These are phyloP conservation scores for Sitta europaea DNA, from an alignment of 2,113 vertebrate species.

Conservation along the genomic window DNA sequence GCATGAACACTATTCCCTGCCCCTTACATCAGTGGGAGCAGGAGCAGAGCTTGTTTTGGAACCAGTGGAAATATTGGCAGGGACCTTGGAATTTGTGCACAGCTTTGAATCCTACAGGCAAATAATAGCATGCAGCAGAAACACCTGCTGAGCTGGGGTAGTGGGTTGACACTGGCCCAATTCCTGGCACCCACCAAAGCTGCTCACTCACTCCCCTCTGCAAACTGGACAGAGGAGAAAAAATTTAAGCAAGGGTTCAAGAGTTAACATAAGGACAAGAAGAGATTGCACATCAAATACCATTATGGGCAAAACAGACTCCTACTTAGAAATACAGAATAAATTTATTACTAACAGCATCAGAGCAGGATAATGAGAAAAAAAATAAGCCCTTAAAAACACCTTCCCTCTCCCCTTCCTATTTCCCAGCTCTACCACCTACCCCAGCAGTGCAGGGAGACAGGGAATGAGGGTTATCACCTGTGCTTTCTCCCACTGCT, in stretches of 20 bases:
- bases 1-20: neutral
- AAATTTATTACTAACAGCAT: neutral
- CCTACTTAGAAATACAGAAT: neutral
- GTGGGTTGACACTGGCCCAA: fast-evolving
- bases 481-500: neutral
- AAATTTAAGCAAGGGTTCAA: neutral
- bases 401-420: neutral
- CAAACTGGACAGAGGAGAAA: neutral
- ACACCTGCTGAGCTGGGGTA: neutral
- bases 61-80: neutral
- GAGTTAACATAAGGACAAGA: neutral
- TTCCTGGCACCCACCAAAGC: neutral
- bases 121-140: neutral
- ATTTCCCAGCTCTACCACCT: neutral
- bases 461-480: too few species aligned
- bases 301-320: neutral
- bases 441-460: neutral
- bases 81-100: neutral
- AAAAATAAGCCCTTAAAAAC: neutral
- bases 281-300: neutral
- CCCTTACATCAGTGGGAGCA: neutral
- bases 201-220: neutral
- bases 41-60: neutral
- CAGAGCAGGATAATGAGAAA: neutral
- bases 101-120: neutral